phyloP scores from a whole-genome alignment of 2,888 invertebrate species.

The Thumatha senex region DNA sequence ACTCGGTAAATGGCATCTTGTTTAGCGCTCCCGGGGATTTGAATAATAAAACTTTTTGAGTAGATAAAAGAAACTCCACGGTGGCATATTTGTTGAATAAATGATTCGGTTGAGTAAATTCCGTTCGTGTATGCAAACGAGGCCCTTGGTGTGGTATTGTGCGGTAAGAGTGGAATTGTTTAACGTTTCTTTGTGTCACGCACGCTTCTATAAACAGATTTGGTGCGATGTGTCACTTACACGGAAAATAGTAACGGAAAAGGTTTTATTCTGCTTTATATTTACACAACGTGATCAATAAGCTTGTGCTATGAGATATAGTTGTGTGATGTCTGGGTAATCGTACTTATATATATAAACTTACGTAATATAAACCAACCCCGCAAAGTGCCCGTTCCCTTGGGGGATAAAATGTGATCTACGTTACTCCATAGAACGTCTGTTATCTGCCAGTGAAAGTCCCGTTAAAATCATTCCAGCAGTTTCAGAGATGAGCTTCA shows the following conservation, averaged over 20 bases:
- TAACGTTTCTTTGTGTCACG: neutral
- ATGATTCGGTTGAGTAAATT: slow-evolving; percentile 18
- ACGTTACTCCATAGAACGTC: no score
- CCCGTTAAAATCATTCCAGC: no score
- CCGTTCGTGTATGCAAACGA: neutral
- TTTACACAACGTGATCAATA: neutral
- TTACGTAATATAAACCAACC: no score
- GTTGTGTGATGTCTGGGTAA: no score
- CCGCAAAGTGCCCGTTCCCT: no score
- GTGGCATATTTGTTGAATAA: slow-evolving; percentile 26
- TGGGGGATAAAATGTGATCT: no score
- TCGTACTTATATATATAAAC: no score
- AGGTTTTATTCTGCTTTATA: neutral
- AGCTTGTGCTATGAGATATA: no score
- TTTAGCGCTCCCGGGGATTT: slow-evolving; percentile 32
- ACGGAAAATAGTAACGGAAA: neutral
- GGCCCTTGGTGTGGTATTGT: neutral
- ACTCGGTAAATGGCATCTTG: slow-evolving; percentile 37
- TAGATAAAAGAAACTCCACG: slow-evolving; percentile 18
- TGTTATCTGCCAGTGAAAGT: no score
- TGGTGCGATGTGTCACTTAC: neutral
- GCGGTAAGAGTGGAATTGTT: neutral
- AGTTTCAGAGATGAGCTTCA: no score
- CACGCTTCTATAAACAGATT: neutral
- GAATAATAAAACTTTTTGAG: slow-evolving; percentile 36